These are phyloP conservation scores for Hypsopygia costalis DNA, from an alignment of 2,888 invertebrate genomes.

Conservation along the genomic window DNA sequence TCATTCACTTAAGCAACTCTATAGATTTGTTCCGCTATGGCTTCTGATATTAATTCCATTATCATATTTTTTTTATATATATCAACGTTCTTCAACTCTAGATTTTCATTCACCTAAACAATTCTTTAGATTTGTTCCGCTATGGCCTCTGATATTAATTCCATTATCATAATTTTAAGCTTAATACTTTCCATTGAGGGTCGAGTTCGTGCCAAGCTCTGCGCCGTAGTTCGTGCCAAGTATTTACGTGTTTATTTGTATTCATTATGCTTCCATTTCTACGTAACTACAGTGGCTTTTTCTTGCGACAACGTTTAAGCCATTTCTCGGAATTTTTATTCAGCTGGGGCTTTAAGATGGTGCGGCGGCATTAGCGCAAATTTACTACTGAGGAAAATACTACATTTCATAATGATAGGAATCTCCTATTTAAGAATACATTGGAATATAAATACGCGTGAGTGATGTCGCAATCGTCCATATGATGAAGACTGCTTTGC, in stretches of 20 bases:
- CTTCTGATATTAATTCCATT: no score
- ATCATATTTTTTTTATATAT: no score
- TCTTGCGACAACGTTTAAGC: constrained; percentile 1
- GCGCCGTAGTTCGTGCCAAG: constrained; percentile 13
- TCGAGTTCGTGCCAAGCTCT: constrained; percentile 7
- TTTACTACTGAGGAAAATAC: not conserved
- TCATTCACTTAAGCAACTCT: no score
- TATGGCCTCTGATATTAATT: constrained; percentile 21
- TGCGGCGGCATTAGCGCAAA: constrained; percentile 2
- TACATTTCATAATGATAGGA: no score
- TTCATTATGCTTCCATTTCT: constrained; percentile 17
- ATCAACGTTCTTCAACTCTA: no score
- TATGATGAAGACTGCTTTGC: no score
- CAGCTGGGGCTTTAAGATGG: not conserved
- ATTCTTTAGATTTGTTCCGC: constrained; percentile 18
- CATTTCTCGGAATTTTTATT: not conserved
- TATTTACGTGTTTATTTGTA: constrained; percentile 21
- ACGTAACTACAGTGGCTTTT: constrained; percentile 7
- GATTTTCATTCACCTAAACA: no score
- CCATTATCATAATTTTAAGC: constrained; percentile 11
- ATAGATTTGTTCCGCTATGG: no score
- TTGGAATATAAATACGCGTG: no score
- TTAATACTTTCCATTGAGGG: constrained; percentile 5
- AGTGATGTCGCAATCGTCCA: no score
- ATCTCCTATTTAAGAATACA: no score